Evolutionary conservation across 1,140 invertebrate genomes (phyloP), one percentile per base, ranked within the genome.

Genomic region (Sitodiplosis mosellana): DNA sequence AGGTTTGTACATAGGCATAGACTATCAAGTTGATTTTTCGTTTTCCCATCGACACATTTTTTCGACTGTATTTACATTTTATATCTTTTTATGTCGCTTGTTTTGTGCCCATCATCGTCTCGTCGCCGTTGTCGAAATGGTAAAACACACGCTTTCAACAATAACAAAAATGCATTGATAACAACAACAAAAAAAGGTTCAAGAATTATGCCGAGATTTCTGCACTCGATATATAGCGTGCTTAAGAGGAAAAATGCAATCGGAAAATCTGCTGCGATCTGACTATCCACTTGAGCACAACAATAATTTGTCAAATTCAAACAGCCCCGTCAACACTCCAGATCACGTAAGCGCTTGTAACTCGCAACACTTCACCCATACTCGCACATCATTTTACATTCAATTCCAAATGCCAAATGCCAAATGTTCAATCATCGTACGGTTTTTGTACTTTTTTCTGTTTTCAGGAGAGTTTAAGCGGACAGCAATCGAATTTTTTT

Each of bases 201-300:
- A 95, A 66, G 92, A 96, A 69, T 63, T 96, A 51, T 96, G 92
- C 69, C 88, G 93, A 60, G 91, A 95, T 69, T 96, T 95, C 69
- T 95, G 91, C 70, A 88, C 88, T 58, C 75, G 90, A 41, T 96
- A 96, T 70, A 95, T 95, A 52, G 88, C 87, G 48, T 93, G 89
- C 64, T 71, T 95, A 50, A 94, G 94, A 66, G 86, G 87, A 19
- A 94, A 95, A 70, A 94, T 95, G 88, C 91, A 93, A 64, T 92
- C 90, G 65, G 91, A 95, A 60, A 87, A 88, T 65, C 66, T 89
- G 34, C 65, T 89, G 36, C 69, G 84, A 48, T 84, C 81, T 50
- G 85, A 89, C 66, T 76, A 76, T 57, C 42, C 50, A 14, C 20
- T 51, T 12, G 50, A 51, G 18, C 43, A 36, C 18, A 51, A 51